These are phyloP conservation scores for Cheilosia pagana DNA, from an alignment of 2,888 invertebrate species.

Conservation along the genomic window DNA sequence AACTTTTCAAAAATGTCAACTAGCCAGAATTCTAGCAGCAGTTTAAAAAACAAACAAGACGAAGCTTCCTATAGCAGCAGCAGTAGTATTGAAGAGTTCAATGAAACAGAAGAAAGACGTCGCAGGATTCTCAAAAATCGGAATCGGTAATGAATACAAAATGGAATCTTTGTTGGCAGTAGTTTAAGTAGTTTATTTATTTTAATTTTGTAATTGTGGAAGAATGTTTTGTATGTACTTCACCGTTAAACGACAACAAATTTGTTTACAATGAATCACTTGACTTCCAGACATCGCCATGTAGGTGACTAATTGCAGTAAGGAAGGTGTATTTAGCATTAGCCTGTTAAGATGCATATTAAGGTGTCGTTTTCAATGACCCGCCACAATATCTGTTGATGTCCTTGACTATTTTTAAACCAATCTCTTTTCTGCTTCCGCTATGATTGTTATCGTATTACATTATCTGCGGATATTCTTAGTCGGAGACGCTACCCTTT, in stretches of 20 bases:
- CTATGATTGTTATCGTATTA: neutral
- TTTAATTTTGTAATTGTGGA: neutral
- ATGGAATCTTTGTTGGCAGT: too few species aligned
- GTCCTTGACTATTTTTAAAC: neutral
- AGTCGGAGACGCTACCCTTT: neutral
- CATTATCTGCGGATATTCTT: neutral
- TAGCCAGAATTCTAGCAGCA: constrained; percentile 80
- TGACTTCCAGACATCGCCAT: neutral
- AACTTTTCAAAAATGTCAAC: constrained; percentile 79
- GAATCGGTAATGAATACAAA: constrained; percentile 84
- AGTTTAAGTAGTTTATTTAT: too few species aligned
- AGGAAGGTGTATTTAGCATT: neutral
- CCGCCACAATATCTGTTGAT: neutral
- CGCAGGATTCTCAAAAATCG: constrained; percentile 89
- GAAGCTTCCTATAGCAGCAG: constrained; percentile 86
- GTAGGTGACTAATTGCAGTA: too few species aligned
- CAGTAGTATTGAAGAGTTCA: constrained; percentile 93
- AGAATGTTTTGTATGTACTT: neutral
- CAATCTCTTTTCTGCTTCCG: neutral
- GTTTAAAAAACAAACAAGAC: constrained; percentile 77
- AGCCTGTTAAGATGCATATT: neutral
- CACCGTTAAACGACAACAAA: neutral
- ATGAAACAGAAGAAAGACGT: constrained; percentile 88
- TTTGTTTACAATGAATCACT: constrained; percentile 11
- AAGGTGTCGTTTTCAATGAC: neutral